phyloP scores from a whole-genome alignment of 1,140 invertebrate species.

The Brachionus koreanus region DNA sequence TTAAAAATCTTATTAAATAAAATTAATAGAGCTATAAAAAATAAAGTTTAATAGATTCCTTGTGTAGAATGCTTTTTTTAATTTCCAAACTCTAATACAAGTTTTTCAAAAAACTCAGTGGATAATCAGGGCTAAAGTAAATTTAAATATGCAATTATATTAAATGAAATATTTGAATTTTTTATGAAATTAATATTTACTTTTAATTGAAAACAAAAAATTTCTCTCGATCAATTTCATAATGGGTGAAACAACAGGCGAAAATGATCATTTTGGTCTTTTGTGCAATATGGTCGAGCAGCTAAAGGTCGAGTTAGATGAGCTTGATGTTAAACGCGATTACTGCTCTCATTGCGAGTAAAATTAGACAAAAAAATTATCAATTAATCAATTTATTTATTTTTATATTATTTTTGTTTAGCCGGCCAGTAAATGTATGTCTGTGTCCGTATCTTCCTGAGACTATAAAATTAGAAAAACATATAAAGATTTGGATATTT shows the following conservation, averaged over 20 bases:
- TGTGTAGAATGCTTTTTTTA: too few relatives aligned
- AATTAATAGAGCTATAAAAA: too few relatives aligned
- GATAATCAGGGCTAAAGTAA: too few relatives aligned
- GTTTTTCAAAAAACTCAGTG: too few relatives aligned
- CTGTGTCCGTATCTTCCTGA: constrained; percentile 77
- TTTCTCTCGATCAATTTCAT: not conserved
- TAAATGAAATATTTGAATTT: not conserved
- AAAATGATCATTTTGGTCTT: constrained; percentile 15
- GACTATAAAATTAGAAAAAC: constrained; percentile 50
- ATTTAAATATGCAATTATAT: not conserved
- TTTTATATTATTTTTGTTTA: constrained; percentile 59
- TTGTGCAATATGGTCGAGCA: constrained; percentile 27
- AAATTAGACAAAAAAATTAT: not conserved
- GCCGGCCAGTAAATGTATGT: constrained; percentile 77
- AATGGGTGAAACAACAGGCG: not conserved
- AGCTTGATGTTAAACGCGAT: not conserved
- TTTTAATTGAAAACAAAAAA: not conserved
- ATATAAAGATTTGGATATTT: constrained; percentile 67
- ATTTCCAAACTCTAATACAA: too few relatives aligned
- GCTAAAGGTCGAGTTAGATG: constrained; percentile 8
- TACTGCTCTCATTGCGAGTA: constrained; percentile 17
- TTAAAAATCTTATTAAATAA: too few relatives aligned
- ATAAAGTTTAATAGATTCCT: too few relatives aligned
- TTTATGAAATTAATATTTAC: not conserved
- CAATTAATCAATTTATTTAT: not conserved